phyloP scores from a whole-genome alignment of 35 echinoderm and acorn worm genomes.

The Holothuria glaberrima region DNA sequence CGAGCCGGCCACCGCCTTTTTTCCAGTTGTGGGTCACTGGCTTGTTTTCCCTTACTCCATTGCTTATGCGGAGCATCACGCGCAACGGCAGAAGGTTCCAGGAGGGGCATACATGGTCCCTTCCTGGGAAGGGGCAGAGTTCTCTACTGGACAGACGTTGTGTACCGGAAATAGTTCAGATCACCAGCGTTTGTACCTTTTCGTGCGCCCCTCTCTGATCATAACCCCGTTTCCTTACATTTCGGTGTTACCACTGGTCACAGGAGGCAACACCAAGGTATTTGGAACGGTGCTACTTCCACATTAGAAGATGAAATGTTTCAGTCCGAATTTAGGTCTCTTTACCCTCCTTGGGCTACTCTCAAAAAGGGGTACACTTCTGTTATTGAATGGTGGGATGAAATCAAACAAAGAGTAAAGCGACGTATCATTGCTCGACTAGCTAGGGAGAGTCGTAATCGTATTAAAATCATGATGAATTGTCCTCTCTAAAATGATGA shows the following conservation, averaged over 20 bases:
- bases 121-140: neutral
- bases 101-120: neutral
- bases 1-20: no score
- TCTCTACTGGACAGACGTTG: slow-evolving; percentile 22
- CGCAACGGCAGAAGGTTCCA: no score
- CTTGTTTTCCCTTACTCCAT: no score
- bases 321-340: neutral
- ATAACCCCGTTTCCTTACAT: neutral
- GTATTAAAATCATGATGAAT: no score
- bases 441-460: no score
- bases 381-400: neutral
- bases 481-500: no score
- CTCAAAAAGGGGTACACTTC: no score
- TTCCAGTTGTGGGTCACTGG: no score
- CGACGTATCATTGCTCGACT: no score
- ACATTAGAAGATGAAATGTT: neutral
- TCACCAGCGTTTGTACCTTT: neutral
- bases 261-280: neutral
- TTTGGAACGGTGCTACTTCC: neutral
- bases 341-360: slow-evolving; percentile 3
- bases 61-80: no score
- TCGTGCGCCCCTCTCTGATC: slow-evolving; percentile 15
- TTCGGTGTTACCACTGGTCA: neutral
- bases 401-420: slow-evolving; percentile 2
- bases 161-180: neutral